Evolutionary conservation across 2,113 vertebrate species (phyloP).

Genomic region (Cyanoramphus novaezelandiae): DNA sequence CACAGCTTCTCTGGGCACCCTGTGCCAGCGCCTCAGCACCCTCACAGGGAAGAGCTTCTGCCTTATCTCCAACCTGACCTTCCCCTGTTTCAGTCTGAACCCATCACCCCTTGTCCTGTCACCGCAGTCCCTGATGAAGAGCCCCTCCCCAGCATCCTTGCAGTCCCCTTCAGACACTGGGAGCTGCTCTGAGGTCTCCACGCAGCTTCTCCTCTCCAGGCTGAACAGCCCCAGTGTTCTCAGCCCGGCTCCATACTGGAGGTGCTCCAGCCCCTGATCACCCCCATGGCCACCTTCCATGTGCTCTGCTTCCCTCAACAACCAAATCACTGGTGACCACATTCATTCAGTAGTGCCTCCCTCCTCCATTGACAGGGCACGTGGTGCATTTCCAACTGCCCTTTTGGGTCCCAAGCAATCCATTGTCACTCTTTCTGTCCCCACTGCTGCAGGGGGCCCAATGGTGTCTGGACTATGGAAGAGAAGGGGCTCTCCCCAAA

Average conservation of each 20-base stretch:
- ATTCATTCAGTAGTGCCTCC: neutral
- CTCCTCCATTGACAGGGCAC: rapidly evolving
- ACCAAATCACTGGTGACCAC: neutral
- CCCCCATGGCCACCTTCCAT: rapidly evolving
- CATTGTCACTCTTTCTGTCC: neutral
- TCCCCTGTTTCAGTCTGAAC: too few relatives aligned
- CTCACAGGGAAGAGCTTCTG: too few relatives aligned
- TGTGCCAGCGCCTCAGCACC: too few relatives aligned
- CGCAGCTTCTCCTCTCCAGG: neutral
- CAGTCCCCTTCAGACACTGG: too few relatives aligned
- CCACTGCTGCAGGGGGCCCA: constrained; percentile 83
- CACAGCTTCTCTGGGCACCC: too few relatives aligned
- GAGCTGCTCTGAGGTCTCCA: neutral
- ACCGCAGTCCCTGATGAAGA: too few relatives aligned
- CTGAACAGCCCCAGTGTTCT: neutral
- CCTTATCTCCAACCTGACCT: too few relatives aligned
- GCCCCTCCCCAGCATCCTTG: too few relatives aligned
- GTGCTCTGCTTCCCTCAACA: rapidly evolving
- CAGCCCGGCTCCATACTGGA: neutral
- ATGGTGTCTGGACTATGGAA: constrained; percentile 96
- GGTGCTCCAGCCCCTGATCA: neutral
- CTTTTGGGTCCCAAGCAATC: neutral
- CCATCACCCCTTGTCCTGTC: too few relatives aligned
- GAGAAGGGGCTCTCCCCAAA: constrained; percentile 88
- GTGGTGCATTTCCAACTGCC: neutral